Evolutionary conservation across 2,888 invertebrate species (phyloP), one percentile per base, ranked within the genome.

Genomic region (Mamestra brassicae): DNA sequence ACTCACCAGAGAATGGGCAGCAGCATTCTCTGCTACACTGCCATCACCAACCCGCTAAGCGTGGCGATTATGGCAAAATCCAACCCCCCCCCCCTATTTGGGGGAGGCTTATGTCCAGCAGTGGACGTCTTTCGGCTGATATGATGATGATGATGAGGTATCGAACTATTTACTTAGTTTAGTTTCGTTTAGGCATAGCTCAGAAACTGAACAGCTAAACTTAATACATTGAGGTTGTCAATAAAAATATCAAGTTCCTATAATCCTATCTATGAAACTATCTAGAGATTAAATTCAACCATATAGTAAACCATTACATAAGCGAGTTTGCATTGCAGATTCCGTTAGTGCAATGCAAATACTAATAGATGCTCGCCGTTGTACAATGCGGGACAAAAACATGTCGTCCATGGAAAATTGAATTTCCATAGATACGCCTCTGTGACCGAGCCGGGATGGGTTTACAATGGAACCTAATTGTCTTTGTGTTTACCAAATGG

Each of bases 281-380:
- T 3, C 1, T 42, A 36, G 7, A 52, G 60, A 83, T 78, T 78
- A 78, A 60, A 64, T 76, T 50, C 60, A 69, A 65, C 55, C 75
- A 76, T 78, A 80, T 82, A 71, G 66, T 66, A 66, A 81, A 87
- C 87, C 88, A 91, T 92, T 90, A 92, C 90, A 94, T 92, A 92
- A 93, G 88, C 92, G 91, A 89, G 94, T 95, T 95, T 95, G 95
- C 95, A 95, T 92, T 95, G 94, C 94, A 95, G 94, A 95, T 95
- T 91, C 92, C 91, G 90, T 92, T 92, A 91, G 89, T 90, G 91
- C 92, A 92, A 94, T 92, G 93, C 94, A 95, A 95, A 95, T 94
- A 94, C 91, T 90, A 89, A 92, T 92, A 92, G 91, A 90, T 90
- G 89, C 80, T 83, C 88, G 85, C 88, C 90, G 90, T 89, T 92